Evolutionary conservation across 2,888 invertebrate genomes (phyloP).

Genomic region (Gryllus longicercus): DNA sequence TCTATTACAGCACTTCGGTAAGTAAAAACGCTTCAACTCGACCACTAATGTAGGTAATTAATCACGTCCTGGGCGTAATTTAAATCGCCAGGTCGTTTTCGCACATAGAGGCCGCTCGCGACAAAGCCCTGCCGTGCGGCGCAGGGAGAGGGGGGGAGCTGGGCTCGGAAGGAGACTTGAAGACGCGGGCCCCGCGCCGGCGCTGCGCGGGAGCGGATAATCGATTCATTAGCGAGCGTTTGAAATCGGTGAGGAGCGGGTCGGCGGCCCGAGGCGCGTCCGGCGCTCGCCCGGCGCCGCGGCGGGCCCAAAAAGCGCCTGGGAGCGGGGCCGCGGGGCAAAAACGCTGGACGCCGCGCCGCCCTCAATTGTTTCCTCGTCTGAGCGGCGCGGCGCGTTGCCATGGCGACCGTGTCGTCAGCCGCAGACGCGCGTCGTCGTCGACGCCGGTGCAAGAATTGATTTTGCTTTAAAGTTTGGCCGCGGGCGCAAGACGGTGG

Average conservation of each 20-base stretch:
- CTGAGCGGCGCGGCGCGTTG: not conserved
- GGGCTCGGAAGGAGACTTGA: not conserved
- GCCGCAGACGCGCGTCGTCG: not conserved
- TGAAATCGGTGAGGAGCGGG: not conserved
- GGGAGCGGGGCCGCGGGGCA: not conserved
- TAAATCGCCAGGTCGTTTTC: too few species aligned
- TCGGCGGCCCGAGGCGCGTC: not conserved
- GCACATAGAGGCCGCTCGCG: too few species aligned
- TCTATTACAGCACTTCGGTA: too few species aligned
- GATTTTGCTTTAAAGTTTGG: not conserved
- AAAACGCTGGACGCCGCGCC: not conserved
- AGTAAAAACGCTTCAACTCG: too few species aligned
- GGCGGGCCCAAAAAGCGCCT: too few species aligned
- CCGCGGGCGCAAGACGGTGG: not conserved
- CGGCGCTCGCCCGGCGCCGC: too few species aligned
- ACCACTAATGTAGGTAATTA: too few species aligned
- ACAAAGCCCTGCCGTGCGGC: too few species aligned
- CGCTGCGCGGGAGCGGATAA: not conserved
- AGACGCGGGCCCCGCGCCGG: not conserved
- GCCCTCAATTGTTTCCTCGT: not conserved
- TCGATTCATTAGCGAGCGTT: not conserved
- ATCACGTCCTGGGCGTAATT: too few species aligned
- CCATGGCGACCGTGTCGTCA: slow-evolving; percentile 2
- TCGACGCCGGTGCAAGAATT: not conserved
- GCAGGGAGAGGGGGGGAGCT: not conserved